A percentile compares a stretch with the other conserved stretches of the same genome.
phyloP scores from a whole-genome alignment of 2,888 invertebrate genomes.

The Seira sanloemensis region DNA sequence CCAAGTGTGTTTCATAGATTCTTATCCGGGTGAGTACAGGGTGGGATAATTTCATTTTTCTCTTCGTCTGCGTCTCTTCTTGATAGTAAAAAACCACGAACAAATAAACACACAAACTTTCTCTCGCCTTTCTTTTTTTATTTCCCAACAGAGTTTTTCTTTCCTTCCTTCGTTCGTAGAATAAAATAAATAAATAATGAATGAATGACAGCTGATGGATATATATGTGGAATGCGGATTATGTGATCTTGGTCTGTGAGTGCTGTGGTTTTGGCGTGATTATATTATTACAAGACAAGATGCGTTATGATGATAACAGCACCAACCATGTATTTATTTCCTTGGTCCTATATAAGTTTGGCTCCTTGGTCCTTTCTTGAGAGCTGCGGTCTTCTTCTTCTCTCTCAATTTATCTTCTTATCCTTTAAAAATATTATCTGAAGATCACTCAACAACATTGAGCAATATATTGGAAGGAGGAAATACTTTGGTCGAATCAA shows the following conservation, averaged over 20 bases:
- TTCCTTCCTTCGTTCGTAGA: conserved; percentile 11
- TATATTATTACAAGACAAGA: too few relatives aligned
- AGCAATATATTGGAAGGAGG: too few relatives aligned
- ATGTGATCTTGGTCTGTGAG: too few relatives aligned
- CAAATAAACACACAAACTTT: conserved; percentile 34
- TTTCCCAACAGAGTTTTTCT: neutral
- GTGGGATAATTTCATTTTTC: neutral
- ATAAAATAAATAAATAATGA: conserved; percentile 60
- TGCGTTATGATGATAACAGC: too few relatives aligned
- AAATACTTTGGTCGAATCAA: too few relatives aligned
- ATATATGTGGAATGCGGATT: too few relatives aligned
- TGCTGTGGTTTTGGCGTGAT: too few relatives aligned
- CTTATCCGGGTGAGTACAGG: neutral
- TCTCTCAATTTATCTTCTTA: conserved; percentile 12
- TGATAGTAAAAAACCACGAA: neutral
- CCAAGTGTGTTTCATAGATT: neutral
- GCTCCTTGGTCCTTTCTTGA: neutral
- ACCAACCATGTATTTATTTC: too few relatives aligned
- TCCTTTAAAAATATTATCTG: conserved; percentile 5
- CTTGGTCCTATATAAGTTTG: neutral
- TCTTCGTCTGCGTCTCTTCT: conserved; percentile 10
- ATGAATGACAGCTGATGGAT: conserved; percentile 55
- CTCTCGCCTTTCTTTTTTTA: conserved; percentile 10
- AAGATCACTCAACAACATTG: conserved; percentile 39
- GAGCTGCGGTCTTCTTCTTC: too few relatives aligned